These are phyloP conservation scores for Platichthys stellatus DNA, from an alignment of 2,113 vertebrate species.

Conservation along the genomic window DNA sequence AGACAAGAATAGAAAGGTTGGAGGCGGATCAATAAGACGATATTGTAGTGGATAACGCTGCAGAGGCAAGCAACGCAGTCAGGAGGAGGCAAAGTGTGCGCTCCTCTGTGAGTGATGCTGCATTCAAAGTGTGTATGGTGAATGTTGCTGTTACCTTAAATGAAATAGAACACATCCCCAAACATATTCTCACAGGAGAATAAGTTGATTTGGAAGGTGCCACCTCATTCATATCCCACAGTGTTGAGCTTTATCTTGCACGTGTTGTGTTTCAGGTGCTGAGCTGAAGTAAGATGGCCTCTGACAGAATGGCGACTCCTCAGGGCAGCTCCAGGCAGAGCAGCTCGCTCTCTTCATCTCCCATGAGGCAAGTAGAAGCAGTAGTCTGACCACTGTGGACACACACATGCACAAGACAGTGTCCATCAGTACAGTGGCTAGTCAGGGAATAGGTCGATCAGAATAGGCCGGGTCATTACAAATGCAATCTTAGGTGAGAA, in stretches of 20 bases:
- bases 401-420: not conserved
- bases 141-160: not conserved
- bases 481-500: no score
- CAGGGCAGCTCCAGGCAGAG: conserved; percentile 83
- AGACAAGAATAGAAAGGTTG: conserved; percentile 76
- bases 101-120: conserved; percentile 3
- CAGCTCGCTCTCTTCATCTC: conserved; percentile 82
- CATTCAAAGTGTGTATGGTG: conserved; percentile 6
- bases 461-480: no score
- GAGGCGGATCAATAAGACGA: conserved; percentile 74
- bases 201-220: not conserved
- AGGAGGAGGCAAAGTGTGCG: conserved; percentile 22
- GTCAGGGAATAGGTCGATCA: no score
- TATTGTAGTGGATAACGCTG: conserved; percentile 59
- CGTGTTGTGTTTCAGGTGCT: conserved; percentile 67
- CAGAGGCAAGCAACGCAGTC: conserved; percentile 27
- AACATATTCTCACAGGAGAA: not conserved
- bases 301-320: conserved; percentile 85
- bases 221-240: not conserved
- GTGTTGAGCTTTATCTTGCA: not conserved
- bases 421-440: no score
- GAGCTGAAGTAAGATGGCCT: conserved; percentile 60
- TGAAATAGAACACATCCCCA: not conserved
- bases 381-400: not conserved
- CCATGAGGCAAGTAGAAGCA: conserved; percentile 85